phyloP scores from a whole-genome alignment of 1,140 invertebrate species.

The Apis florea region DNA sequence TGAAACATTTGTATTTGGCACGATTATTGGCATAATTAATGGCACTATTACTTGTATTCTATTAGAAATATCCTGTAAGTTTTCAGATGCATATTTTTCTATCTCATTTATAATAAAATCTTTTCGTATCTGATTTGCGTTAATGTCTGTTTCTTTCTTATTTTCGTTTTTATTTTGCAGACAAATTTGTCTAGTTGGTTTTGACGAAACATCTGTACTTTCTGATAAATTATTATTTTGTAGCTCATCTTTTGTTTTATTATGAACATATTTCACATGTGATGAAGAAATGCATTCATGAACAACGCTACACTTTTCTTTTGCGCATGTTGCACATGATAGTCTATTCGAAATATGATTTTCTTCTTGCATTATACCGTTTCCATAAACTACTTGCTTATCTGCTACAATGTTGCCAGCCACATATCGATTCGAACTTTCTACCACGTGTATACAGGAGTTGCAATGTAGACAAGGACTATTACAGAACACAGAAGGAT shows the following conservation, averaged over 20 bases:
- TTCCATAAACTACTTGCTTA: neutral
- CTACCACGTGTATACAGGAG: neutral
- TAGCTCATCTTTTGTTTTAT: neutral
- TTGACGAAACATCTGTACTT: no score
- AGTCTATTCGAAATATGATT: neutral
- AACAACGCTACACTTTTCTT: neutral
- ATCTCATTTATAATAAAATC: neutral
- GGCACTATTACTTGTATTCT: neutral
- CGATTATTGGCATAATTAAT: slow-evolving; percentile 5
- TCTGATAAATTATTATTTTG: neutral
- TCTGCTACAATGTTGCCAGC: slow-evolving; percentile 20
- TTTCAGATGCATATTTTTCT: neutral
- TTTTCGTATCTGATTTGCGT: neutral
- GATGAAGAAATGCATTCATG: no score
- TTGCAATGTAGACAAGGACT: slow-evolving; percentile 20
- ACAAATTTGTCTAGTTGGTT: neutral
- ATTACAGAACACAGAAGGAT: slow-evolving; percentile 37
- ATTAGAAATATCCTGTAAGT: neutral
- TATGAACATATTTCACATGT: neutral
- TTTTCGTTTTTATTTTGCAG: neutral
- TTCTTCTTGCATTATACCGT: neutral
- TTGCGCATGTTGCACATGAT: neutral
- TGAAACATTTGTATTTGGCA: neutral
- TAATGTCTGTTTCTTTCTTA: neutral
- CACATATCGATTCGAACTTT: slow-evolving; percentile 50